A percentile compares a stretch with the other conserved stretches of the same genome.
Evolutionary conservation across 2,797 vertebrate species (phyloP).

Genomic region (Chelidonichthys spinosus): DNA sequence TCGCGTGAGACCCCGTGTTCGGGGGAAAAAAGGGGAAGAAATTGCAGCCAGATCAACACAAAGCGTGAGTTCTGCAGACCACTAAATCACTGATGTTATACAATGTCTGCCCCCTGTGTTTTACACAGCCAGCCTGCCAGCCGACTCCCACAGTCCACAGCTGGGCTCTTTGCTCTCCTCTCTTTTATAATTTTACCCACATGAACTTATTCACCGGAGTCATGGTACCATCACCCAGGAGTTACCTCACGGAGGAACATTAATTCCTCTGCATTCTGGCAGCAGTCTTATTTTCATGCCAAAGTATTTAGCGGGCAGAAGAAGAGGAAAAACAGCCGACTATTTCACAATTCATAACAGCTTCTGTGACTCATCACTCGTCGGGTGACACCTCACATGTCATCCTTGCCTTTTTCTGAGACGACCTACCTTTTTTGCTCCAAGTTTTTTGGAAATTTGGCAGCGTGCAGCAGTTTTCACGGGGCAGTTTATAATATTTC

Average conservation of each 20-base stretch:
- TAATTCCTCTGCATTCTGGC: slow-evolving; percentile 23
- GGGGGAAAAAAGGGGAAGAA: slow-evolving; percentile 55
- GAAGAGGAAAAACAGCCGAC: slow-evolving; percentile 14
- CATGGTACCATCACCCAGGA: slow-evolving; percentile 55
- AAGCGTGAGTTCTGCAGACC: slow-evolving; percentile 81
- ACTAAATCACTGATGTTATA: slow-evolving; percentile 86
- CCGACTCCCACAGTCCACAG: slow-evolving; percentile 78
- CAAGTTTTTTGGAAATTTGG: slow-evolving; percentile 63
- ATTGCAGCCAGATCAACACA: slow-evolving; percentile 79
- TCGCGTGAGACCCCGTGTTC: slow-evolving; percentile 75
- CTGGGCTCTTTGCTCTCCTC: slow-evolving; percentile 60
- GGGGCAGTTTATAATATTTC: slow-evolving; percentile 80
- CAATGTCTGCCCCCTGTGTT: slow-evolving; percentile 82
- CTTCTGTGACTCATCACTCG: slow-evolving; percentile 27
- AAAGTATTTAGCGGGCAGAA: slow-evolving; percentile 20
- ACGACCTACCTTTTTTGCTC: slow-evolving; percentile 30
- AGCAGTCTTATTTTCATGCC: slow-evolving; percentile 38
- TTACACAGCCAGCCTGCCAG: slow-evolving; percentile 76
- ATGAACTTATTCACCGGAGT: slow-evolving; percentile 47
- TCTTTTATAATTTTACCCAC: slow-evolving; percentile 54
- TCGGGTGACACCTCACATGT: slow-evolving; percentile 48
- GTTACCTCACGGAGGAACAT: slow-evolving; percentile 53
- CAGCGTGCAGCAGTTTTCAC: slow-evolving; percentile 57
- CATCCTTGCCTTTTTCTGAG: slow-evolving; percentile 38
- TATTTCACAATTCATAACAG: slow-evolving; percentile 35